Conservation (phyloP, 2,888 invertebrate genomes). For the Trachelus tabidus region DNA sequence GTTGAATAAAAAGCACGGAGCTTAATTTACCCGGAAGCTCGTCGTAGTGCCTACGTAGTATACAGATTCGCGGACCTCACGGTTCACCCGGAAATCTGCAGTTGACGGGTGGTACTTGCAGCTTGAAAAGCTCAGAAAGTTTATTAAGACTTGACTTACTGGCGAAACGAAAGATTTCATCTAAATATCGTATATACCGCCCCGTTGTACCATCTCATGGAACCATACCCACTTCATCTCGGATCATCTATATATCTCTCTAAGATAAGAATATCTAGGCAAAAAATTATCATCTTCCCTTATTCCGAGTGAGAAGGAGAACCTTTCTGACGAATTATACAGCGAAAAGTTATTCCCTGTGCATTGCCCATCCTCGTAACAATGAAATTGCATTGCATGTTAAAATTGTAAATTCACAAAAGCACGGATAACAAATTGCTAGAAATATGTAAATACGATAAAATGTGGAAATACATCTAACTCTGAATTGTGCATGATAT, state of each 20-base stretch:
- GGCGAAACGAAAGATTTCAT: slow-evolving; percentile 33
- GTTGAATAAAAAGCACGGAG: background rate
- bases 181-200: background rate
- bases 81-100: slow-evolving; percentile 33
- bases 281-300: background rate
- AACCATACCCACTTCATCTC: background rate
- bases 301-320: background rate
- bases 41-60: background rate
- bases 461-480: background rate
- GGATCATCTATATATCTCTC: background rate
- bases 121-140: slow-evolving; percentile 37
- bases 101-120: slow-evolving; percentile 42
- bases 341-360: background rate
- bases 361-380: background rate
- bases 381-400: background rate
- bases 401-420: background rate
- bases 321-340: background rate
- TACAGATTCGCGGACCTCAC: background rate
- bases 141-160: slow-evolving; percentile 40
- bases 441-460: background rate
- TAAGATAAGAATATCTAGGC: background rate
- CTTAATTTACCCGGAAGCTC: background rate
- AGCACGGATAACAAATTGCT: background rate
- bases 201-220: background rate
- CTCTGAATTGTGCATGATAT: background rate